phyloP scores from a whole-genome alignment of 2,888 invertebrate species.

The Stenodema calcarata region DNA sequence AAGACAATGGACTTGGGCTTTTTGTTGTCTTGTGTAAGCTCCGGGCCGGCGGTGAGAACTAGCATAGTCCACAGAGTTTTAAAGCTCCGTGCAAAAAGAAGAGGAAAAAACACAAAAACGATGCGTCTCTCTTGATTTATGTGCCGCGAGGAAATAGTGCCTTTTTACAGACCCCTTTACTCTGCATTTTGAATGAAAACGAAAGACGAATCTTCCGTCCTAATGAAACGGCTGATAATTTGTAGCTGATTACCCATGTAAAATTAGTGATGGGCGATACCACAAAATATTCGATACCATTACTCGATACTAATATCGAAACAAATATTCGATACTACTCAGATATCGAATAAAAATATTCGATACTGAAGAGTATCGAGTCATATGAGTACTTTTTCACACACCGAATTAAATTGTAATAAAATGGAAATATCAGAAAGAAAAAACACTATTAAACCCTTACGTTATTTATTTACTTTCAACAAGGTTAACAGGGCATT shows the following conservation, averaged over 20 bases:
- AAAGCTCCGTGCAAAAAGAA: background rate
- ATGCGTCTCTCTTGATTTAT: background rate
- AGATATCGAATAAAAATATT: too few relatives aligned
- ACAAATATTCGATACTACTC: too few relatives aligned
- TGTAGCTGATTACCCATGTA: background rate
- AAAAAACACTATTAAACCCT: too few relatives aligned
- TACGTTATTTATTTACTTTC: too few relatives aligned
- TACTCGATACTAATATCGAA: too few relatives aligned
- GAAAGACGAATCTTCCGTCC: background rate
- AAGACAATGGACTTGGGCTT: constrained; percentile 9
- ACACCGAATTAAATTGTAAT: too few relatives aligned
- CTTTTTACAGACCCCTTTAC: background rate
- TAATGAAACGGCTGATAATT: background rate
- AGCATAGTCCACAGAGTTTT: background rate
- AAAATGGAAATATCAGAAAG: too few relatives aligned
- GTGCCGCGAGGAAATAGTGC: background rate
- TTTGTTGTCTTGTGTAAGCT: constrained; percentile 28
- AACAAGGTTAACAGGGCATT: too few relatives aligned
- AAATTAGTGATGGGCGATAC: too few relatives aligned
- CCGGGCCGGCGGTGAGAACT: background rate
- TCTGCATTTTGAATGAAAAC: background rate
- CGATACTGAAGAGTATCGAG: too few relatives aligned
- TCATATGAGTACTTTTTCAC: too few relatives aligned
- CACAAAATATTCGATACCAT: too few relatives aligned
- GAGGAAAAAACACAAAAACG: background rate